Evolutionary conservation across 2,888 invertebrate species (phyloP).

Genomic region (Physocephala rufipes): DNA sequence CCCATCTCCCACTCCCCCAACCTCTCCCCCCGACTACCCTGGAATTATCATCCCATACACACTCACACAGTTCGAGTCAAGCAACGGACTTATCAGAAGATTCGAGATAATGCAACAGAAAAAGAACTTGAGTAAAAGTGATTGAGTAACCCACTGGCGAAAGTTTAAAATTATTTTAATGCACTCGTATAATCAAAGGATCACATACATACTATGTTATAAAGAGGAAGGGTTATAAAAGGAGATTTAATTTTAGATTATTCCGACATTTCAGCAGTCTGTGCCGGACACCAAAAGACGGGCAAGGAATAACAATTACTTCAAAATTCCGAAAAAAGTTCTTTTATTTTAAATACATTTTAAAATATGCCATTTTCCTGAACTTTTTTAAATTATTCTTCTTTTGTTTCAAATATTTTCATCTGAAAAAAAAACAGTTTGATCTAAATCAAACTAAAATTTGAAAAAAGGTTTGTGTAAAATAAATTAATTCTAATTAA

Average conservation of each 20-base stretch:
- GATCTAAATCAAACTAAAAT: no score
- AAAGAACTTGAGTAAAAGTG: background rate
- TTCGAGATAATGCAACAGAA: background rate
- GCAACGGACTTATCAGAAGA: background rate
- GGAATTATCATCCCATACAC: no score
- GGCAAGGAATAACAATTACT: background rate
- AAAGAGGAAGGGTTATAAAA: background rate
- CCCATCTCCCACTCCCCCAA: no score
- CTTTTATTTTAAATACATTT: background rate
- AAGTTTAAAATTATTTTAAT: background rate
- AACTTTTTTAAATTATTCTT: background rate
- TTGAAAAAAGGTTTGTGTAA: no score
- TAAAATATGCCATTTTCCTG: background rate
- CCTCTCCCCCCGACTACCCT: no score
- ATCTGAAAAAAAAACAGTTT: no score
- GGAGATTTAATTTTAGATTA: constrained; percentile 5
- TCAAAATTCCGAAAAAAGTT: background rate
- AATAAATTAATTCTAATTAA: no score
- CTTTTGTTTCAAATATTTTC: no score
- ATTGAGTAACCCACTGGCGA: background rate
- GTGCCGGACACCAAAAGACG: background rate
- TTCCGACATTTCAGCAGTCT: background rate
- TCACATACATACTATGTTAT: background rate
- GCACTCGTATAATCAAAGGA: background rate
- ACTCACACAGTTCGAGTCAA: background rate